Evolutionary conservation across 2,888 invertebrate species (phyloP).

Genomic region (Cosmorhoe ocellata): DNA sequence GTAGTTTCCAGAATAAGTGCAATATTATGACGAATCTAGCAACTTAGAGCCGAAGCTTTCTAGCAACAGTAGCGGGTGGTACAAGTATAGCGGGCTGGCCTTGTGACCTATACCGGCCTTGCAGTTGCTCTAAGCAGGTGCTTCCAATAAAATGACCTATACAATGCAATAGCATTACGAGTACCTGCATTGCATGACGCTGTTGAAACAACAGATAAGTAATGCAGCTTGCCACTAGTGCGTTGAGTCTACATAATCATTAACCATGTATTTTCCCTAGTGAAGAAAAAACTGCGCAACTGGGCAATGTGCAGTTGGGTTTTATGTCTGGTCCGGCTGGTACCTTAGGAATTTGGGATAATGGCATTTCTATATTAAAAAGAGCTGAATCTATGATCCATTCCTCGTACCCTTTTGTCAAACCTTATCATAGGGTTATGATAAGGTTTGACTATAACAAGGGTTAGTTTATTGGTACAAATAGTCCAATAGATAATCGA

Average conservation of each 20-base stretch:
- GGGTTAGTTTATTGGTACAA: constrained; percentile 21
- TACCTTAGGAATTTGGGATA: background rate
- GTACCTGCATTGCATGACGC: constrained; percentile 7
- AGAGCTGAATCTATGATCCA: background rate
- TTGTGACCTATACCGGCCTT: constrained; percentile 77
- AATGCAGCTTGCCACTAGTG: constrained; percentile 22
- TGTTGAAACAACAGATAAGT: constrained; percentile 3
- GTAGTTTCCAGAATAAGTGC: too few relatives aligned
- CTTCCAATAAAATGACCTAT: constrained; percentile 16
- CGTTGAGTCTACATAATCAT: constrained; percentile 1
- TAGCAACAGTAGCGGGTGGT: constrained; percentile 25
- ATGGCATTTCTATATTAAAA: too few relatives aligned
- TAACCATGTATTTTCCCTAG: background rate
- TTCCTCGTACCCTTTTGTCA: background rate
- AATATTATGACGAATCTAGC: background rate
- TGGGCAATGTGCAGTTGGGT: constrained; percentile 15
- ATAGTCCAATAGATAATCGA: constrained; percentile 47
- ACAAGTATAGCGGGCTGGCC: constrained; percentile 59
- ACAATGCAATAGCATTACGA: constrained; percentile 2
- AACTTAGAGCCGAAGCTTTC: background rate
- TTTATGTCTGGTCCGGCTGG: background rate
- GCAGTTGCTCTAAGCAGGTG: constrained; percentile 45
- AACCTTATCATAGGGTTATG: background rate
- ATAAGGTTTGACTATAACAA: too few relatives aligned
- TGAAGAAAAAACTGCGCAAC: constrained; percentile 11